Evolutionary conservation across 2,797 vertebrate genomes (phyloP), one percentile per base, ranked within the genome.

Genomic region (Clarias fuscus): DNA sequence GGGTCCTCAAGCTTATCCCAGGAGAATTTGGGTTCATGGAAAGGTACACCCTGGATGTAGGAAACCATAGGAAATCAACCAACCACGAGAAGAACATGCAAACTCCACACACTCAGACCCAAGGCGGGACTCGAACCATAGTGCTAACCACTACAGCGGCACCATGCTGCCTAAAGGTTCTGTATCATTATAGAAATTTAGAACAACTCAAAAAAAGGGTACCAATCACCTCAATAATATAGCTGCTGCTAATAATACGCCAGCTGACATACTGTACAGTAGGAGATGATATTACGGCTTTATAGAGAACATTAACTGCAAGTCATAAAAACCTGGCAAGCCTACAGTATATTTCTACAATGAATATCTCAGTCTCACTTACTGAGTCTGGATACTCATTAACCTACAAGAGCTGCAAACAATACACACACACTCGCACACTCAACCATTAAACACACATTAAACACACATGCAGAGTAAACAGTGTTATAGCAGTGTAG

Each of bases 321-420:
- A 24, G 10, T 59, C 56, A 37, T 40, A 17, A 59, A 59, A 78
- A 30, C 76, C 18, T 22, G 4, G 14, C 56, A 37, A 10, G 14
- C 15, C 24, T 75, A 27, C 71, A 73, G 5, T 3, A 37, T 11
- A 53, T 53, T 53, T 13, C 48, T 13, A 53, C 48, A 53, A 53
- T 11, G 5, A 48, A 73, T 18, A 40, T 71, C 18, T 71, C 70
- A 14, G 11, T 18, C 48, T 56, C 56, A 17, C 17, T 24, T 76
- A 62, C 17, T n/a, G 20, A 53, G 64, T 33, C 71, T 83, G 64
- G 72, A 24, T 86, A 83, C 53, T 83, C 11, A 83, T 86, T 78
- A 86, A 83, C 68, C 27, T n/a, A 53, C 30, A 18, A 37, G 6
- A 4, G 11, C n/a, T 33, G 64, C 65, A 58, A 75, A 75, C 70